Conservation (phyloP, 2,113 vertebrate genomes). For the Cricetomys ansorgei region DNA sequence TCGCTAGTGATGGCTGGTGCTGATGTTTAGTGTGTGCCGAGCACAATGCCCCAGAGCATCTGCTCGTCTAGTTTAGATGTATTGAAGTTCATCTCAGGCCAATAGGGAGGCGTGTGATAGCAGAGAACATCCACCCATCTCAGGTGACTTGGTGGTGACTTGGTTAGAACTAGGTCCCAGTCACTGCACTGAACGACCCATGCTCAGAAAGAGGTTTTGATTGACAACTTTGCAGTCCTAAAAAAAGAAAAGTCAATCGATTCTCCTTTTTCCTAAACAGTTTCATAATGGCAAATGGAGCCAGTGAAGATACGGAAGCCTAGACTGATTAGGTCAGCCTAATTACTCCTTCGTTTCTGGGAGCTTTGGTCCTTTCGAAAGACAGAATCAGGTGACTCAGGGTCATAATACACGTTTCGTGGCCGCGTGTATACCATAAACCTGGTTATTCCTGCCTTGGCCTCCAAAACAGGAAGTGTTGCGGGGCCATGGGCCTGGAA, state of each 20-base stretch:
- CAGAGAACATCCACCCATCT: neutral
- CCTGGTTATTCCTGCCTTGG: neutral
- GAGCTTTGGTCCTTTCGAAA: slow-evolving; percentile 54
- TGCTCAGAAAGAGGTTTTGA: slow-evolving; percentile 23
- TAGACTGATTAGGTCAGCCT: neutral
- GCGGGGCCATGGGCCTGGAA: neutral
- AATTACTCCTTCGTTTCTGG: slow-evolving; percentile 15
- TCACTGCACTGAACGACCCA: neutral
- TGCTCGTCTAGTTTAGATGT: neutral
- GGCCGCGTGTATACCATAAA: neutral
- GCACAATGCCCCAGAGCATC: neutral
- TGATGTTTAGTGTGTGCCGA: neutral
- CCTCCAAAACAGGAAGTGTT: neutral
- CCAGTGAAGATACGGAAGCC: neutral
- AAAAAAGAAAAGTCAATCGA: neutral
- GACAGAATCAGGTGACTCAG: slow-evolving; percentile 9
- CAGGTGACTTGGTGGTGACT: neutral
- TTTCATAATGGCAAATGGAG: neutral
- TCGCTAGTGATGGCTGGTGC: neutral
- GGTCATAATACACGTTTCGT: slow-evolving; percentile 8
- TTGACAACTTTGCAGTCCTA: neutral
- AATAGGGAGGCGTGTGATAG: neutral
- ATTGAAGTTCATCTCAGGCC: neutral
- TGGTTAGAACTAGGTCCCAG: neutral
- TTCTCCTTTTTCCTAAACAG: slow-evolving; percentile 53